Percentiles rank a stretch among this genome's conserved stretches.
Evolutionary conservation across 2,888 invertebrate genomes (phyloP).

Genomic region (Choristoneura rosaceana): DNA sequence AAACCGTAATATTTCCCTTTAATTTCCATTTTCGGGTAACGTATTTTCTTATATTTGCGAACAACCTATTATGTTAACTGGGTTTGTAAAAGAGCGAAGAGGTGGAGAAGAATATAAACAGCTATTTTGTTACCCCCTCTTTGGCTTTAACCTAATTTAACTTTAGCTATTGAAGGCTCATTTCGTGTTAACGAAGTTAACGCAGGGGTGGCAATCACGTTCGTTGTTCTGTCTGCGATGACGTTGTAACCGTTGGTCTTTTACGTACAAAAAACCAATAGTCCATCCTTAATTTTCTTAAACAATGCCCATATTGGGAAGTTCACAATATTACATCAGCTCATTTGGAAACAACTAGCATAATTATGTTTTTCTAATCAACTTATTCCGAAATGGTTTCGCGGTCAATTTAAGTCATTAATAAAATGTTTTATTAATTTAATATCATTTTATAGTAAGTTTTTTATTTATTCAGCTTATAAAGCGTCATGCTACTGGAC

Average conservation of each 20-base stretch:
- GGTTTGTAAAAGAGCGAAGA: conserved; percentile 48
- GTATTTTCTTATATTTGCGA: conserved; percentile 44
- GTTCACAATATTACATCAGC: neutral
- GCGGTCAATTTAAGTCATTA: neutral
- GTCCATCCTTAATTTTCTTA: conserved; percentile 5
- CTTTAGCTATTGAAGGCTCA: conserved; percentile 77
- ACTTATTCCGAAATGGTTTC: neutral
- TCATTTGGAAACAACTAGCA: neutral
- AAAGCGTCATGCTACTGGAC: too few species aligned
- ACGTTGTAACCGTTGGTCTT: conserved; percentile 44
- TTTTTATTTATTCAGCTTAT: too few species aligned
- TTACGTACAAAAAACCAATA: conserved; percentile 17
- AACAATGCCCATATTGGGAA: neutral
- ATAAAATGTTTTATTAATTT: too few species aligned
- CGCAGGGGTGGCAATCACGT: conserved; percentile 57
- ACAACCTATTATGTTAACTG: conserved; percentile 49
- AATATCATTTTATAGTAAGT: too few species aligned
- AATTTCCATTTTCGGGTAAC: conserved; percentile 28
- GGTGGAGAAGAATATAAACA: conserved; percentile 46
- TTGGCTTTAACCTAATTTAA: conserved; percentile 79
- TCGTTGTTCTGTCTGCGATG: conserved; percentile 54
- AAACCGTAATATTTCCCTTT: conserved; percentile 27
- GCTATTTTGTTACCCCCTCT: conserved; percentile 67
- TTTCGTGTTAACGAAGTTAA: conserved; percentile 76
- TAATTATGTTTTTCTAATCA: too few species aligned